phyloP scores from a whole-genome alignment of 2,113 vertebrate species.

The Crotalus helleri region DNA sequence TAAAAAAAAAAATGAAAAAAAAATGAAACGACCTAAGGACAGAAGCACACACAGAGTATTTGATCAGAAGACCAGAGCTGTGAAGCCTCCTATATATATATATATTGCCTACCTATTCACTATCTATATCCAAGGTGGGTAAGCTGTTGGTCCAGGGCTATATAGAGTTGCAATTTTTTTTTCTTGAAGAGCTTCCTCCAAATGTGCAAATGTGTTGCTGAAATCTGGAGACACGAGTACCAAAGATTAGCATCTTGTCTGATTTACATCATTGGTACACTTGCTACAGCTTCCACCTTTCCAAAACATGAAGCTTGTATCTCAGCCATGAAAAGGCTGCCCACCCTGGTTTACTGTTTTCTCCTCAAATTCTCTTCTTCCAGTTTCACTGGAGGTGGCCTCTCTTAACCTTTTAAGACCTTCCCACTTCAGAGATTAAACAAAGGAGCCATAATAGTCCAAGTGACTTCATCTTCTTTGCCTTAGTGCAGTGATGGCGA shows the following conservation, averaged over 20 bases:
- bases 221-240: not conserved
- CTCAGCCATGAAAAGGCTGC: not conserved
- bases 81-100: not conserved
- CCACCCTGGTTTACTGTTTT: not conserved
- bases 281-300: not conserved
- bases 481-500: not conserved
- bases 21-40: not conserved
- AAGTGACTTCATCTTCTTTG: not conserved
- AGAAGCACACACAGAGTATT: not conserved
- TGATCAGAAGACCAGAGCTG: not conserved
- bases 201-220: not conserved
- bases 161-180: not conserved
- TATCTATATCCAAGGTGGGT: not conserved
- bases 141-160: not conserved
- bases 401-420: not conserved
- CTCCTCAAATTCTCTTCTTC: not conserved
- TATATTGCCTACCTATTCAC: not conserved
- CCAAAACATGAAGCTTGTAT: not conserved
- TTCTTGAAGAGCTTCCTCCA: not conserved
- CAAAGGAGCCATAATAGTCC: not conserved
- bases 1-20: slow-evolving; percentile 46
- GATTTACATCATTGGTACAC: not conserved
- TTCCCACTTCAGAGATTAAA: not conserved
- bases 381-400: not conserved
- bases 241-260: not conserved